Evolutionary conservation across 2,888 invertebrate species (phyloP).

Genomic region (Diarsia dahlii): DNA sequence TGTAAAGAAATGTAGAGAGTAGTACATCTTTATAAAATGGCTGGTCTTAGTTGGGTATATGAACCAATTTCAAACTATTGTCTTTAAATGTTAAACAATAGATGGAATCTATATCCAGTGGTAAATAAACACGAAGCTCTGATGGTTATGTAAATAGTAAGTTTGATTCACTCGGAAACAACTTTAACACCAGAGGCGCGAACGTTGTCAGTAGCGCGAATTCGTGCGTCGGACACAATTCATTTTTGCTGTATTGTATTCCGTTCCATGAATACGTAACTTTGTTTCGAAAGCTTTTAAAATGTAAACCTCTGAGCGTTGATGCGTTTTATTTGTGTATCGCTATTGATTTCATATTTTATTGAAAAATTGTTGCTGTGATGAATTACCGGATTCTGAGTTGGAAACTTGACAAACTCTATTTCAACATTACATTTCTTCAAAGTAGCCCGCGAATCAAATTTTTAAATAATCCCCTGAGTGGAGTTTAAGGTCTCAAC

Average conservation of each 20-base stretch:
- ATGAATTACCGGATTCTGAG: background rate
- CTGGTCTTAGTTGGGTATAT: background rate
- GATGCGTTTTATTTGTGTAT: constrained; percentile 1
- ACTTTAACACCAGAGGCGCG: constrained; percentile 19
- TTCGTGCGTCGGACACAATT: constrained; percentile 56
- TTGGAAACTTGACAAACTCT: background rate
- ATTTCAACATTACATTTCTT: no score
- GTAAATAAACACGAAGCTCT: constrained; percentile 8
- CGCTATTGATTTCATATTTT: constrained; percentile 26
- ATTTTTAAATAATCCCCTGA: background rate
- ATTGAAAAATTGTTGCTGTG: background rate
- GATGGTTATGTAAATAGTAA: background rate
- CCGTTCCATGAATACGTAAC: constrained; percentile 59
- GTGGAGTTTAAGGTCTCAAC: background rate
- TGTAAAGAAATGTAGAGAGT: no score
- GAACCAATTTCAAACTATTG: background rate
- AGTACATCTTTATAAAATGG: background rate
- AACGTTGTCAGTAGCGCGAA: constrained; percentile 14
- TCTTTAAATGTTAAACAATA: background rate
- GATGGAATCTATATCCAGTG: background rate
- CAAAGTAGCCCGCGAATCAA: background rate
- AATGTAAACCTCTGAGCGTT: constrained; percentile 13
- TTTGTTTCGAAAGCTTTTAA: constrained; percentile 50
- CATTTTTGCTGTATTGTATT: constrained; percentile 54
- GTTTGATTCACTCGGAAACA: constrained; percentile 16